Evolutionary conservation across 2,888 invertebrate genomes (phyloP), one percentile per base, ranked within the genome.

Genomic region (Lydus trimaculatus): DNA sequence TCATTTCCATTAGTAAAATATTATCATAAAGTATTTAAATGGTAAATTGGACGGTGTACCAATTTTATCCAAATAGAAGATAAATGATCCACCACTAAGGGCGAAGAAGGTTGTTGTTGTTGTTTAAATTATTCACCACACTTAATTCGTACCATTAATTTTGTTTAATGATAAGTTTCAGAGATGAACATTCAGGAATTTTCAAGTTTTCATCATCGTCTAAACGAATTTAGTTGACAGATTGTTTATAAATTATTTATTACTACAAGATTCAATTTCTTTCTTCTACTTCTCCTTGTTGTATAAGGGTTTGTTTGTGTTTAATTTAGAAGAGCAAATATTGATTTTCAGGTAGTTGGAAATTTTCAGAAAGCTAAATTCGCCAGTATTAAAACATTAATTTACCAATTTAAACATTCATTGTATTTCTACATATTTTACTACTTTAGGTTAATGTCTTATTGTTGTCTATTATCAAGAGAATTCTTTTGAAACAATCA

Each of bases 1-100:
- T 72, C 67, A 72, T 70, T 65, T 67, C 64, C 67, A 67, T 67
- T 64, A 58, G 64, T 23, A 52, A 9, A 52, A 56, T 23, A 15
- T 31, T 31, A 31, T 7, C 20, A 23, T 31, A 7, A 31, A 31
- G 31, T 13, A 61, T 31, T 28, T 61, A 31, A 31, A 11, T 23
- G 15, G 36, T 36, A 36, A 36, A 15, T 36, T 1, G 36, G 36
- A 5, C 15, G 36, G 36, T 13, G 36, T 36, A 36, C 36, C 15
- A 36, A 36, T 36, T 36, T 36, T 15, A 36, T 36, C 36, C 15
- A 36, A 36, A 36, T 36, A 15, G 15, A 36, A 15, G 36, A 36
- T 36, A 15, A 36, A 36, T 36, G 36, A 15, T 1, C 15, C 36
- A 36, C 1, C 36, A 36, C 15, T 36, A 15, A 36, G 15, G n/a